phyloP scores from a whole-genome alignment of 2,797 vertebrate genomes.

The Tolypeutes matacus region DNA sequence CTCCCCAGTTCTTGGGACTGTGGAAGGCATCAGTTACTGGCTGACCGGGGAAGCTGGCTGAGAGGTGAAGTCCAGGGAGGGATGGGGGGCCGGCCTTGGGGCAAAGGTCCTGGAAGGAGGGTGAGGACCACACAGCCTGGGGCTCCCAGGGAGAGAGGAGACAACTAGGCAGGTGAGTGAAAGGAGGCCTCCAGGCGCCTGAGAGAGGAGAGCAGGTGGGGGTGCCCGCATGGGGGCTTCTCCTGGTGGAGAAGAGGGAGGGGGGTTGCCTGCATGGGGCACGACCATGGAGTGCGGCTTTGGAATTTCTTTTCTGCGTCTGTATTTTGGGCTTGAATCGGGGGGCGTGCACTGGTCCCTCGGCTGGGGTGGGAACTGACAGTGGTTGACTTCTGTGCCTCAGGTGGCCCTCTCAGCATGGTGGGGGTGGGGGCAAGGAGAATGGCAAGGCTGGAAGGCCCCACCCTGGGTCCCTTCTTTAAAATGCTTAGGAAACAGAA shows the following conservation, averaged over 20 bases:
- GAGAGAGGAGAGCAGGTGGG: background rate
- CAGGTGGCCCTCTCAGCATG: background rate
- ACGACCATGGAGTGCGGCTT: background rate
- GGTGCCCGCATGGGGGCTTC: background rate
- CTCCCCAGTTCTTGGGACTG: background rate
- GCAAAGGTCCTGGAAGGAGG: background rate
- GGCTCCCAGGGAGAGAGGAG: background rate
- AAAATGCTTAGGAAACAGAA: background rate
- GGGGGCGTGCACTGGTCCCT: background rate
- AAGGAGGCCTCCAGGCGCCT: background rate
- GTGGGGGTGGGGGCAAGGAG: background rate
- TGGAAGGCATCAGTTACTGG: background rate
- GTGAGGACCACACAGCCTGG: background rate
- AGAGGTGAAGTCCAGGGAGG: background rate
- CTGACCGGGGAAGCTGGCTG: background rate
- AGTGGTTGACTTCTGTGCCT: no score
- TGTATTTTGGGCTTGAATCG: background rate
- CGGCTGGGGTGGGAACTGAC: background rate
- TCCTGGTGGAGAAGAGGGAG: no score
- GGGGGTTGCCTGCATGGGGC: background rate
- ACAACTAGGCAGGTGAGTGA: background rate
- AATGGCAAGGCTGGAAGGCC: background rate
- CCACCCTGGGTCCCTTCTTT: background rate
- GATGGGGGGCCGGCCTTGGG: background rate
- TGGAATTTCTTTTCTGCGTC: background rate